Evolutionary conservation across 2,797 vertebrate species (phyloP).

Genomic region (Sebastes kiyomatsui): DNA sequence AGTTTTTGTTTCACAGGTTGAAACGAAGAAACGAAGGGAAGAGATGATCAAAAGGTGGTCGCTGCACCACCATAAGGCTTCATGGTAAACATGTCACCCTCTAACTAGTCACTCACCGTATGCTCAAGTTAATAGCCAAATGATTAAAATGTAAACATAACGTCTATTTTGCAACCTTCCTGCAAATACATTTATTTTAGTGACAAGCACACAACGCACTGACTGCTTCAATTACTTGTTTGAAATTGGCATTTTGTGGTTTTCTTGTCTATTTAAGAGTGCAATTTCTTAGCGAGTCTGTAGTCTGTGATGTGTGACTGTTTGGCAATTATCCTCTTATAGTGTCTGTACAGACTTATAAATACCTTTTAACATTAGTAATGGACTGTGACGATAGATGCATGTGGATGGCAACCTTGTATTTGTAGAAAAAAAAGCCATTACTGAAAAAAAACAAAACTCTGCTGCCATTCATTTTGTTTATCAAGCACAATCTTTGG

Average conservation of each 20-base stretch:
- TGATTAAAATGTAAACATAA: not conserved
- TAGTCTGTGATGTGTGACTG: not conserved
- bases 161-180: not conserved
- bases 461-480: not conserved
- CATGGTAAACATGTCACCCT: not conserved
- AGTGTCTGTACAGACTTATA: not conserved
- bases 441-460: not conserved
- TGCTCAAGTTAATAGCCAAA: not conserved
- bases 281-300: not conserved
- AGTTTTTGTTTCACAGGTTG: not conserved
- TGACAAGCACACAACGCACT: not conserved
- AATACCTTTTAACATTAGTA: not conserved
- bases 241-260: not conserved
- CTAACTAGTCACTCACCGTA: not conserved
- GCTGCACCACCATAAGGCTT: not conserved
- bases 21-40: not conserved
- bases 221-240: not conserved
- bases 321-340: not conserved
- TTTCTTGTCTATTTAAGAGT: not conserved
- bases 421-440: not conserved
- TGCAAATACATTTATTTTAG: not conserved
- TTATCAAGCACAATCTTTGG: not conserved
- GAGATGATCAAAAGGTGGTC: not conserved
- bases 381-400: not conserved
- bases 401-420: not conserved